Evolutionary conservation across 2,888 invertebrate species (phyloP).

Genomic region (Palloptera scutellata): DNA sequence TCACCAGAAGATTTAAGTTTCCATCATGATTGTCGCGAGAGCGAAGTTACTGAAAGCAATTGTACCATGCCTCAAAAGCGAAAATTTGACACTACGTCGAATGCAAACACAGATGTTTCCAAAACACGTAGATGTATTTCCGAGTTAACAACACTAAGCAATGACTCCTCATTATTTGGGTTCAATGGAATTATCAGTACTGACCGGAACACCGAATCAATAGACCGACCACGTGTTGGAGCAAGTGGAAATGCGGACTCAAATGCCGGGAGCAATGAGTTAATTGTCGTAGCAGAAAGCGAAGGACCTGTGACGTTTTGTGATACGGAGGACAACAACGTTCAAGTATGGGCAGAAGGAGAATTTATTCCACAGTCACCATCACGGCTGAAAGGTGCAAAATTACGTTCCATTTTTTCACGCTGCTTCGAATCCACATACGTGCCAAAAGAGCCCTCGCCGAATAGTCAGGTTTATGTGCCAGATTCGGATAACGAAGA

Average conservation of each 20-base stretch:
- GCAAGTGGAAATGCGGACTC: constrained; percentile 34
- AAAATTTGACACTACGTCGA: constrained; percentile 40
- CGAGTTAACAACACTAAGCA: constrained; percentile 45
- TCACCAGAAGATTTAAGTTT: constrained; percentile 59
- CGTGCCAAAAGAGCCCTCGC: constrained; percentile 67
- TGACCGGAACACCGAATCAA: constrained; percentile 34
- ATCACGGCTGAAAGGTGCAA: constrained; percentile 55
- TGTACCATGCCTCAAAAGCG: constrained; percentile 39
- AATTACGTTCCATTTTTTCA: constrained; percentile 70
- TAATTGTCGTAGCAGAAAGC: constrained; percentile 13
- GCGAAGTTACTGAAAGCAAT: constrained; percentile 42
- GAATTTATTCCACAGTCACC: constrained; percentile 61
- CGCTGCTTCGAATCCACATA: constrained; percentile 80
- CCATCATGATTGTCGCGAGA: constrained; percentile 48
- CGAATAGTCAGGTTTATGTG: constrained; percentile 71
- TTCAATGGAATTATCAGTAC: constrained; percentile 38
- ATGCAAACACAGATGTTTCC: constrained; percentile 7
- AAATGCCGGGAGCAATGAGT: too few species aligned
- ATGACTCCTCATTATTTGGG: constrained; percentile 45
- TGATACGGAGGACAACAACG: constrained; percentile 40
- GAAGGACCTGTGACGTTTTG: constrained; percentile 44
- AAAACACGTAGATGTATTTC: constrained; percentile 39
- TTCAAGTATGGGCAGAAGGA: constrained; percentile 29
- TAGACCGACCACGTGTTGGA: constrained; percentile 45
- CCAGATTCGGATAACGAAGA: constrained; percentile 72